Percentiles rank a stretch among this genome's conserved stretches.
Conservation (phyloP, 1,140 invertebrate species). For the Gonioctena quinquepunctata region DNA sequence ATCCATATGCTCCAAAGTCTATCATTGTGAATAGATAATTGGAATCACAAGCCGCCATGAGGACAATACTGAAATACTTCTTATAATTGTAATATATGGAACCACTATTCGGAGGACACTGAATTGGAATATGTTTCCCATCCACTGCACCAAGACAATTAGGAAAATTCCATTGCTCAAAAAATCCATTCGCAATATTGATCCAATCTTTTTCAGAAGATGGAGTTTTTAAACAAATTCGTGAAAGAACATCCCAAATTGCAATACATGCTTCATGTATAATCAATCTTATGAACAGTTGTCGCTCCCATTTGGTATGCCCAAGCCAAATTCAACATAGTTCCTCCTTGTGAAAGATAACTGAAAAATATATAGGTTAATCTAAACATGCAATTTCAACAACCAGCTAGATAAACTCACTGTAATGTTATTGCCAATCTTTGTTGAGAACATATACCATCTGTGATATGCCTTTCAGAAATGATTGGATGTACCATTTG, state of each 20-base stretch:
- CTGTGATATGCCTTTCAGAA: neutral
- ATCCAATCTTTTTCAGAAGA: constrained; percentile 22
- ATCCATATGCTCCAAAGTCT: constrained; percentile 52
- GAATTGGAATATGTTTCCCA: constrained; percentile 31
- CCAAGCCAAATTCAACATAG: constrained; percentile 14
- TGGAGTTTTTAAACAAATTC: neutral
- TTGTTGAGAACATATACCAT: constrained; percentile 1
- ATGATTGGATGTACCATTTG: neutral
- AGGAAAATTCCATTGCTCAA: constrained; percentile 38
- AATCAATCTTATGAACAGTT: constrained; percentile 25
- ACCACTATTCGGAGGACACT: constrained; percentile 18
- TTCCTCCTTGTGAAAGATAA: constrained; percentile 17
- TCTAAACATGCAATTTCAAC: neutral
- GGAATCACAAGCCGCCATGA: constrained; percentile 54
- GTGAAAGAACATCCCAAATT: constrained; percentile 39
- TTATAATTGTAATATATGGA: constrained; percentile 54
- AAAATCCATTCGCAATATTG: constrained; percentile 20
- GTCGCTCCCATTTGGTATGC: constrained; percentile 13
- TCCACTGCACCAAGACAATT: constrained; percentile 30
- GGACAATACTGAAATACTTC: constrained; percentile 52
- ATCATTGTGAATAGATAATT: constrained; percentile 53
- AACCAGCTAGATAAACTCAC: neutral
- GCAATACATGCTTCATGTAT: constrained; percentile 37
- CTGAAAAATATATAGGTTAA: constrained; percentile 6
- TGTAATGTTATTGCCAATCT: constrained; percentile 4